Evolutionary conservation across 2,888 invertebrate genomes (phyloP).

Genomic region (Alentia gelatinosa): DNA sequence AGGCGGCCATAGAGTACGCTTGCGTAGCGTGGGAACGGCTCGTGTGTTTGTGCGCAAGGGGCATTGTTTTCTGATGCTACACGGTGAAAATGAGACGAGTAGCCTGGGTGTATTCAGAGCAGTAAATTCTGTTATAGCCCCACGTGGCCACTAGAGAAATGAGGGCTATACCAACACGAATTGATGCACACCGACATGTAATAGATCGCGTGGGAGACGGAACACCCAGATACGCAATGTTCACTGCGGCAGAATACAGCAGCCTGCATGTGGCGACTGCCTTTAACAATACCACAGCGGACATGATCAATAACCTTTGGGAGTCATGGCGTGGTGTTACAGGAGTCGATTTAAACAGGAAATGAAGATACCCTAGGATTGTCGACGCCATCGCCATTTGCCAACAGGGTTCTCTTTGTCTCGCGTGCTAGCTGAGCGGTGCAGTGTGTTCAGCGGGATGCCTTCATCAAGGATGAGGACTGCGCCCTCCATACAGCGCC

Average conservation of each 20-base stretch:
- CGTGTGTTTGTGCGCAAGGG: neutral
- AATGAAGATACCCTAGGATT: neutral
- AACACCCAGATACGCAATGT: neutral
- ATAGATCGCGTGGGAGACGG: neutral
- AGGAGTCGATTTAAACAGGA: neutral
- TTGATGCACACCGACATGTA: neutral
- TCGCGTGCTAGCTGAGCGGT: too few species aligned
- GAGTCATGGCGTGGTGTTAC: neutral
- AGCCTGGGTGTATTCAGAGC: neutral
- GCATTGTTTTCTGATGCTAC: slow-evolving; percentile 9
- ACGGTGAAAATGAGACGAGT: neutral
- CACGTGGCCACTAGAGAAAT: neutral
- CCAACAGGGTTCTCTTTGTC: too few species aligned
- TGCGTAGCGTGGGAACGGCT: neutral
- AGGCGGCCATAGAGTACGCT: neutral
- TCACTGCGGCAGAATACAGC: too few species aligned
- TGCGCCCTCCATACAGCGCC: neutral
- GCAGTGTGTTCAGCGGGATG: too few species aligned
- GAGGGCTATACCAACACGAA: neutral
- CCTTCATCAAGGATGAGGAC: neutral
- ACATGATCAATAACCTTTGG: neutral
- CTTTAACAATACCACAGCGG: neutral
- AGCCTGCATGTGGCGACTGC: neutral
- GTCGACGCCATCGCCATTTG: too few species aligned
- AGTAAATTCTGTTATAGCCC: neutral